These are phyloP conservation scores for Agelaius phoeniceus DNA, from an alignment of 2,113 vertebrate species.

Conservation along the genomic window DNA sequence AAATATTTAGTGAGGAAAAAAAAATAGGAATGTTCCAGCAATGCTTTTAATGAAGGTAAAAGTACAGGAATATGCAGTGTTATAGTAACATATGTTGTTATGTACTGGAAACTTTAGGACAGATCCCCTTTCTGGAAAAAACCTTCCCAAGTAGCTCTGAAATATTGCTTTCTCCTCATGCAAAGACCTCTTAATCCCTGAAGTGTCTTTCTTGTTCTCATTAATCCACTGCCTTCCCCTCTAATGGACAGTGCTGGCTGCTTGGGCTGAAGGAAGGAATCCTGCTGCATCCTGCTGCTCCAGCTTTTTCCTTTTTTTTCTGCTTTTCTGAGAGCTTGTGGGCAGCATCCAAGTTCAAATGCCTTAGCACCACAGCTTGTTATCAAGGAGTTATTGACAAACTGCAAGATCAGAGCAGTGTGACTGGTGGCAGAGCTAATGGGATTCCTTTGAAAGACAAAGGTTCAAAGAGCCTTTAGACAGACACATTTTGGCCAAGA, in stretches of 20 bases:
- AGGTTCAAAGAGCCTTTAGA: background rate
- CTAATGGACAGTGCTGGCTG: background rate
- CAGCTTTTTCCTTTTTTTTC: background rate
- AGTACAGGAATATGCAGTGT: background rate
- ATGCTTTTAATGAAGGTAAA: background rate
- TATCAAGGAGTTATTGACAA: conserved; percentile 40
- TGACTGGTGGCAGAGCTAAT: background rate
- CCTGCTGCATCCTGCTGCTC: background rate
- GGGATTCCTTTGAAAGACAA: conserved; percentile 4
- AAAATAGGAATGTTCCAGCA: background rate
- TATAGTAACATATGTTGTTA: background rate
- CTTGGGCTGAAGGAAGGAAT: background rate
- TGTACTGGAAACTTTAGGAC: background rate
- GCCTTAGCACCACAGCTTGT: background rate
- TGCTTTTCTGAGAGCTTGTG: background rate
- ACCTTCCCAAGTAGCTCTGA: background rate
- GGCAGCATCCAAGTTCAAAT: background rate
- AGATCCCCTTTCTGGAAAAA: background rate
- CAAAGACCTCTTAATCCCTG: background rate
- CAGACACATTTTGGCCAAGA: background rate
- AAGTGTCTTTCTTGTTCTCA: background rate
- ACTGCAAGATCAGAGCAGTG: background rate
- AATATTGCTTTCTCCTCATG: background rate
- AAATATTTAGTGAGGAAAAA: background rate
- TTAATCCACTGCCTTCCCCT: background rate